Evolutionary conservation across 2,113 vertebrate species (phyloP).

Genomic region (Excalfactoria chinensis): DNA sequence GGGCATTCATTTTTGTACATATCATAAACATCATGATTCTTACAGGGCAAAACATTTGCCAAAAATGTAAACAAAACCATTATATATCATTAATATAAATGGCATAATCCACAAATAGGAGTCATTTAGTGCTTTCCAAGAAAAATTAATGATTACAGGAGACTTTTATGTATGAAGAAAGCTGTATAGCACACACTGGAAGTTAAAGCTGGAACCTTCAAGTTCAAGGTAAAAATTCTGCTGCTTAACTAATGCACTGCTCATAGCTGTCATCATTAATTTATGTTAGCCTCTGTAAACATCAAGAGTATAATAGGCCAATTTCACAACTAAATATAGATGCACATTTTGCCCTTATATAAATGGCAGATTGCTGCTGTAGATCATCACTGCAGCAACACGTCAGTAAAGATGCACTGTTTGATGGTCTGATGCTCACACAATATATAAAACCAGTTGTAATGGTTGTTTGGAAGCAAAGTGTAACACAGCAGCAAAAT

Average conservation of each 20-base stretch:
- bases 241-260: conserved; percentile 83
- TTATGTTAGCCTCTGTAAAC: conserved; percentile 89
- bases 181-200: conserved; percentile 50
- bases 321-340: conserved; percentile 92
- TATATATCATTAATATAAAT: not conserved
- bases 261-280: conserved; percentile 89
- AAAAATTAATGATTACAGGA: conserved; percentile 58
- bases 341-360: conserved; percentile 87
- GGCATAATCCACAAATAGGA: conserved; percentile 14
- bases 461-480: conserved; percentile 91
- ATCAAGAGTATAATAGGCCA: conserved; percentile 88
- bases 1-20: not conserved
- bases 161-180: conserved; percentile 66
- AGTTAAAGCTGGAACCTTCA: conserved; percentile 81
- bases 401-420: conserved; percentile 87
- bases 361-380: conserved; percentile 88
- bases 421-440: conserved; percentile 90
- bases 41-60: conserved; percentile 8
- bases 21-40: not conserved
- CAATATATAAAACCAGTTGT: conserved; percentile 91
- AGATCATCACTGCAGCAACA: conserved; percentile 83
- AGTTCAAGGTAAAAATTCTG: conserved; percentile 83
- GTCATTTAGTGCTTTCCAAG: conserved; percentile 33
- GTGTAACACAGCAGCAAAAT: conserved; percentile 89
- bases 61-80: conserved; percentile 50